phyloP scores from a whole-genome alignment of 2,797 vertebrate genomes.

The Pachyuromys duprasi region DNA sequence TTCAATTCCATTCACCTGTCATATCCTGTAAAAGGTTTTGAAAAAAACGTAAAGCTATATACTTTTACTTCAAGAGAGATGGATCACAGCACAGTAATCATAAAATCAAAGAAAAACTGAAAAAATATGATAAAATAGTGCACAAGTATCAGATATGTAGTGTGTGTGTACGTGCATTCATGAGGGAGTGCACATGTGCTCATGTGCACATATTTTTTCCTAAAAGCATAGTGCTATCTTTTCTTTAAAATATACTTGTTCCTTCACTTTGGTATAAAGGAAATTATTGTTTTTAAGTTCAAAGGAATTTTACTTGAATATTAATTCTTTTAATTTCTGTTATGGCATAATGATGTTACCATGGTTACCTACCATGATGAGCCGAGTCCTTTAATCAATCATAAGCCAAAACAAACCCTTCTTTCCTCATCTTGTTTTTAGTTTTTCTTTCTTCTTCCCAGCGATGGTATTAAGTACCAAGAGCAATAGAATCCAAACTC shows the following conservation, averaged over 20 bases:
- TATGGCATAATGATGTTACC: too few species aligned
- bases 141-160: neutral
- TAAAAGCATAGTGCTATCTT: neutral
- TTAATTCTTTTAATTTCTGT: neutral
- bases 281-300: neutral
- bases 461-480: neutral
- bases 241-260: neutral
- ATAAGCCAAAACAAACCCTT: neutral
- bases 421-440: neutral
- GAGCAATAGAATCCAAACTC: neutral
- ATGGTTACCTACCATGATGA: neutral
- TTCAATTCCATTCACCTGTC: too few species aligned
- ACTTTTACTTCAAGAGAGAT: neutral
- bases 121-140: neutral
- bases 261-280: neutral
- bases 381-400: neutral
- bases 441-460: neutral
- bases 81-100: neutral
- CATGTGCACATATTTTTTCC: neutral
- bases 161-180: neutral
- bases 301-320: neutral
- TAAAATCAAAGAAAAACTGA: neutral
- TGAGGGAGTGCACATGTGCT: accelerated
- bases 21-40: neutral
- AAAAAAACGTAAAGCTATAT: neutral